Evolutionary conservation across 2,113 vertebrate genomes (phyloP), one percentile per base, ranked within the genome.

Genomic region (Cygnus atratus): DNA sequence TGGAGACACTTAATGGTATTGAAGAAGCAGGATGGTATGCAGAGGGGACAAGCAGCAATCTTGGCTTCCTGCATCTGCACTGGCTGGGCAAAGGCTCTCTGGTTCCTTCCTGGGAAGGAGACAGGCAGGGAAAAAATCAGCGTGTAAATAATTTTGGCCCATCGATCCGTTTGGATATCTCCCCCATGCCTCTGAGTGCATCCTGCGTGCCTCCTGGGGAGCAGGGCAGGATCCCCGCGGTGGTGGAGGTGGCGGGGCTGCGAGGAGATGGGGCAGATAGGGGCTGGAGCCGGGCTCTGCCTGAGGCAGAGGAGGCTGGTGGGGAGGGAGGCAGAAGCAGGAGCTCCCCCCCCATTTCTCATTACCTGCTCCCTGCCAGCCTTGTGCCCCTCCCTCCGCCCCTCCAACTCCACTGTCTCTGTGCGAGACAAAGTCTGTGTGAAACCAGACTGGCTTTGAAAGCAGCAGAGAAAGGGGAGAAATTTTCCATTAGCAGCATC

Each of bases 401-500:
- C 54, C 39, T 84, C 76, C 72, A 84, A 50, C 37, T 86, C 63
- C 72, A 57, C 72, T 1, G 1, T 46, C 84, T 91, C 29, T 0
- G 29, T 39, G 37, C 70, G 52, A 86, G 78, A 79, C 57, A 48
- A 94, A 94, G 83, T 88, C 97, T 94, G 89, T 77, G 37, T 65
- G 77, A 97, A 97, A 94, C 93, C 72, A 29, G 55, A 75, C 87
- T 68, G 96, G 95, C 95, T 97, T 93, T 97, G 96, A 94, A 96
- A 96, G 96, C 93, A 93, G 94, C 96, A 76, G 93, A 75, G 21
- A 95, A 97, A 97, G 80, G 95, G 96, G 96, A 97, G 97, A 97
- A 97, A 93, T 96, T 97, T 98, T 98, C 98, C 97, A 97, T 98
- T 97, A 97, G 97, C 96, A 96, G 91, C 97, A 98, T 97, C 97